phyloP scores from a whole-genome alignment of 2,113 vertebrate genomes.

The Calyptommatus sinebrachiatus region DNA sequence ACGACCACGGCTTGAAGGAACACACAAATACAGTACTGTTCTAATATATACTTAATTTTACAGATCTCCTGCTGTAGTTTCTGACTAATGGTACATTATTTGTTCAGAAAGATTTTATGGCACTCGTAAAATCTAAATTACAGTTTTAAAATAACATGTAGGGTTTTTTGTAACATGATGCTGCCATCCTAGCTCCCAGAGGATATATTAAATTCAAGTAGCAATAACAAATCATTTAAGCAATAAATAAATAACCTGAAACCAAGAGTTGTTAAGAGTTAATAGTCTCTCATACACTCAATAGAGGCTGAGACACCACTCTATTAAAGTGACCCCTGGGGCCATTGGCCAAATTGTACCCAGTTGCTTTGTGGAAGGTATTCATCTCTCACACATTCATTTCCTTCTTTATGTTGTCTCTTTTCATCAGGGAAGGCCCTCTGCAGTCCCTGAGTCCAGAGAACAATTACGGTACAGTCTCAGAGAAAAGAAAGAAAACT shows the following conservation, averaged over 20 bases:
- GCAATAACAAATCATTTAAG: slow-evolving; percentile 87
- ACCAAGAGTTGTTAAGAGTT: slow-evolving; percentile 91
- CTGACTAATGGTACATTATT: slow-evolving; percentile 75
- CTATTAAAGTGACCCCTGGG: slow-evolving; percentile 98
- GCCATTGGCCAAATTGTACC: slow-evolving; percentile 90
- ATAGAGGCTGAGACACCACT: slow-evolving; percentile 95
- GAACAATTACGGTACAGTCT: slow-evolving; percentile 90
- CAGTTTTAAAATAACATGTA: slow-evolving; percentile 80
- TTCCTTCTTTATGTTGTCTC: slow-evolving; percentile 95
- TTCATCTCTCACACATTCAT: slow-evolving; percentile 97
- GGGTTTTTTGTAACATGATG: slow-evolving; percentile 76
- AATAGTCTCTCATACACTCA: slow-evolving; percentile 97
- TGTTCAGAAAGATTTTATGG: slow-evolving; percentile 81
- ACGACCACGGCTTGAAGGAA: background rate
- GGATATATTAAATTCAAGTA: slow-evolving; percentile 82
- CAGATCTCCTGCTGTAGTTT: slow-evolving; percentile 73
- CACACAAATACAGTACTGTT: slow-evolving; percentile 60
- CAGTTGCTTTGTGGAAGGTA: slow-evolving; percentile 90
- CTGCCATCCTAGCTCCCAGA: slow-evolving; percentile 77
- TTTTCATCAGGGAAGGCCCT: slow-evolving; percentile 88
- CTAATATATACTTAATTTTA: slow-evolving; percentile 63
- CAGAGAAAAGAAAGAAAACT: slow-evolving; percentile 83
- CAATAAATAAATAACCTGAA: slow-evolving; percentile 92
- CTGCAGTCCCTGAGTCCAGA: slow-evolving; percentile 77
- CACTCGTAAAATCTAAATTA: slow-evolving; percentile 79